Evolutionary conservation across 2,888 invertebrate species (phyloP), one percentile per base, ranked within the genome.

Genomic region (Eulithis testata): DNA sequence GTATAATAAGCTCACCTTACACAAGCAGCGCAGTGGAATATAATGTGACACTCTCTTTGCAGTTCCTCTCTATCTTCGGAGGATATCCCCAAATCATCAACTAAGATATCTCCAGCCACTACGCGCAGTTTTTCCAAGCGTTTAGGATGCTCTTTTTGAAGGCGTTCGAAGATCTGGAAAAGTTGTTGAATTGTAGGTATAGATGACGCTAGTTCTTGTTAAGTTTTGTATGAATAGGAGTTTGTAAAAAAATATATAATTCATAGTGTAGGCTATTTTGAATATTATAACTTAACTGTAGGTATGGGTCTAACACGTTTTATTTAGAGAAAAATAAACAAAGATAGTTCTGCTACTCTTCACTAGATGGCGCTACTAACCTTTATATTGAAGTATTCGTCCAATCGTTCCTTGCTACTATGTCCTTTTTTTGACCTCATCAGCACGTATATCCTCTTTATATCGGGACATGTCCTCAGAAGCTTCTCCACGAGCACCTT

Each of bases 21-120:
- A 75, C 97, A 97, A 40, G 98, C 98, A 6, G 98, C 98, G 79
- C 96, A 96, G 80, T 98, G 97, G 86, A 97, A 96, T 11, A 97
- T 93, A 8, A 97, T 94, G 66, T 96, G 94, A 14, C 95, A 94
- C 66, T 95, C 94, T 6, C 94, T 85, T 62, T 94, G 91, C 31
- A 97, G 78, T 60, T 93, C 84, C 53, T 92, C 84, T 59, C 95
- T 94, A 74, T 96, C 95, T 55, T 93, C 89, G 1, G 84, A 73
- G 2, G 93, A 92, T 3, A 96, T 88, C 0, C 95, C 96, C 73
- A 97, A 89, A 67, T 94, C 91, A n/a, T 94, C 93, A 12, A 87
- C 83, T 8, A 95, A 87, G 9, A 96, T 94, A 79, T 96, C 96
- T 0, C 96, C 96, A 14, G 94, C 88, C 4, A 97, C 89, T 0